Evolutionary conservation across 2,113 vertebrate genomes (phyloP), one percentile per base, ranked within the genome.

Genomic region (Onychostruthus taczanowskii): DNA sequence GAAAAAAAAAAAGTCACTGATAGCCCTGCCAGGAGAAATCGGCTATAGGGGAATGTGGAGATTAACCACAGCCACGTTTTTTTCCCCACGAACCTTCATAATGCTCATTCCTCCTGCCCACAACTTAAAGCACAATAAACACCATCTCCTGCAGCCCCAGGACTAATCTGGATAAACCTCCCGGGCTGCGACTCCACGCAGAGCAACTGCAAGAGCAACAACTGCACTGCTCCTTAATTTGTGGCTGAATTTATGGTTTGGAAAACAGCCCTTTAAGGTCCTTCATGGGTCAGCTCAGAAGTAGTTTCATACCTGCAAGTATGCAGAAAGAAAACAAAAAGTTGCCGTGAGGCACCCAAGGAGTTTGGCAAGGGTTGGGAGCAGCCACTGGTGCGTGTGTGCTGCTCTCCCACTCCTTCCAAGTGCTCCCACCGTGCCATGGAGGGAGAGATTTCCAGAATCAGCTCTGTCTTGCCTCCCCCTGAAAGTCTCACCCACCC

Each of bases 201-300:
- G 55, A 93, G 92, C 52, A 59, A 72, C 87, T 55, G 67, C 86
- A 39, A 18, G 74, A 92, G 75, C 70, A 86, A 92, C 70, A 76
- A 82, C 55, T 55, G 68, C 64, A 20, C 78, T 22, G 79, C 83
- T 93, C 56, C 1, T 90, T 90, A 68, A 77, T 28, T 49, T 90
- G 85, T 24, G 84, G 66, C 47, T 12, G 4, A 80, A 84, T 78
- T 94, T 28, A 79, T 47, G 88, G 64, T 81, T 94, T 94, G 90
- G 79, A 93, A 93, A 94, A 64, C 73, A 95, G 93, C 93, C 86
- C 88, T 94, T 95, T 74, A 63, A 93, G 92, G 83, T 89, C 94
- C 93, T 93, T 94, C 93, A 93, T 2, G 62, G 88, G 89, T 92
- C 88, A 94, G 85, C 68, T 95, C 90, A 75, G 93, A 67, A 93